Evolutionary conservation across 64 coral and sea anemone genomes (phyloP).

Genomic region (Dendrophyllia cribrosa): DNA sequence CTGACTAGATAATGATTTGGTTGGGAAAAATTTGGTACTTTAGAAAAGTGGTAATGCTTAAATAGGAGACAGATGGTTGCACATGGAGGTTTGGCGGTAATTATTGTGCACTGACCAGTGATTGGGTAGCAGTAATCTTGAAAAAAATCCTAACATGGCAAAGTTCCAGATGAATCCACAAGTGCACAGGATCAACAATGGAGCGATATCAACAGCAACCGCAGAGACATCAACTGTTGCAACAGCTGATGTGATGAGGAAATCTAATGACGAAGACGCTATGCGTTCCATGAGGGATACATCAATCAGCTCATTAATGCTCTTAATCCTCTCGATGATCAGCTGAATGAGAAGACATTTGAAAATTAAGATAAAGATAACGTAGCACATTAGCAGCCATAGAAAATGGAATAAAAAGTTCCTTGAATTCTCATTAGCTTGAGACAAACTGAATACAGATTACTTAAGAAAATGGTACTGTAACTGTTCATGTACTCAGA

Average conservation of each 20-base stretch:
- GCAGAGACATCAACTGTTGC: constrained; percentile 78
- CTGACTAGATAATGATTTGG: too few species aligned
- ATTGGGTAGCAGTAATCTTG: constrained; percentile 73
- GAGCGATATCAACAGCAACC: constrained; percentile 82
- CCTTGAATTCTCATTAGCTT: too few species aligned
- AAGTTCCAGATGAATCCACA: constrained; percentile 88
- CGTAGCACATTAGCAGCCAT: too few species aligned
- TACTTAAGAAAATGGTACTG: too few species aligned
- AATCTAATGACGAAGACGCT: constrained; percentile 82
- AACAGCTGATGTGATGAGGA: constrained; percentile 79
- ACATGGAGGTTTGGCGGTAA: too few species aligned
- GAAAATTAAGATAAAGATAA: too few species aligned
- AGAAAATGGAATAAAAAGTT: too few species aligned
- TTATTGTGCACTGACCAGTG: constrained; percentile 47
- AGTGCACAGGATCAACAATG: constrained; percentile 73
- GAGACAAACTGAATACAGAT: too few species aligned
- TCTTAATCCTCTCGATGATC: constrained; percentile 77
- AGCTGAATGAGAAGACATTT: constrained; percentile 51
- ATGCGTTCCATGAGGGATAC: constrained; percentile 88
- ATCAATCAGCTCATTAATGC: constrained; percentile 75
- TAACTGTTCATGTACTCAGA: too few species aligned
- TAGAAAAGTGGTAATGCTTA: too few species aligned
- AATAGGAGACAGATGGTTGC: too few species aligned
- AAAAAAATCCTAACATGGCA: constrained; percentile 72
- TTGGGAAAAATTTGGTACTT: too few species aligned